phyloP scores from a whole-genome alignment of 2,797 vertebrate genomes.

The Ispidina picta region DNA sequence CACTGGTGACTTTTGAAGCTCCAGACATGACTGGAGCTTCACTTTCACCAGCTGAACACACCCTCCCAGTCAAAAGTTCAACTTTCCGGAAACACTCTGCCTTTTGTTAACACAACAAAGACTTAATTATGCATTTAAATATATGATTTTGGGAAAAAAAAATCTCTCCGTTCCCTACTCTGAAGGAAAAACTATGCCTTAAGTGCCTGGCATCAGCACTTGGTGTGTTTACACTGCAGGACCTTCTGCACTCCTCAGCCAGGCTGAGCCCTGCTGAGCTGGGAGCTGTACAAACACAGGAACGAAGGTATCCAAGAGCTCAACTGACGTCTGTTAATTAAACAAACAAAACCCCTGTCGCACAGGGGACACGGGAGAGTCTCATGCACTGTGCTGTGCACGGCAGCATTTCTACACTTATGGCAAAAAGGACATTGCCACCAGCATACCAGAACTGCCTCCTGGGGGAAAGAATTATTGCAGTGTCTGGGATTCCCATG shows the following conservation, averaged over 20 bases:
- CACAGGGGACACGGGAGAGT: rapidly evolving
- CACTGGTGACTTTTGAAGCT: neutral
- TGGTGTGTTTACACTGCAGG: neutral
- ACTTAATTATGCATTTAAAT: neutral
- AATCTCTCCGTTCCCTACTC: neutral
- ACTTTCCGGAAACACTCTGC: neutral
- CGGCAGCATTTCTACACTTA: neutral
- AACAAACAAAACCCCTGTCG: neutral
- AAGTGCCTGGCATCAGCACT: neutral
- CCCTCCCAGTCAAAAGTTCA: neutral
- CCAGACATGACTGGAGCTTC: neutral
- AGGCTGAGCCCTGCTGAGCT: neutral
- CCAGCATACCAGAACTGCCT: neutral
- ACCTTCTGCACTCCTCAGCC: neutral
- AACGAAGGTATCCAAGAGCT: neutral
- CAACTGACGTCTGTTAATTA: neutral
- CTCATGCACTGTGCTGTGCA: neutral
- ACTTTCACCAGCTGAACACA: neutral
- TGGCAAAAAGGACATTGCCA: neutral
- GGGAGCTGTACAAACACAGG: neutral
- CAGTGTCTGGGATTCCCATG: rapidly evolving
- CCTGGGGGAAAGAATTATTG: neutral
- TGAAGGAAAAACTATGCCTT: neutral
- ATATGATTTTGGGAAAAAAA: neutral
- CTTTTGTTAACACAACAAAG: neutral